Percentiles rank a stretch among this genome's conserved stretches.
Conservation (phyloP, 1,140 invertebrate species). For the Notospermus geniculatus region DNA sequence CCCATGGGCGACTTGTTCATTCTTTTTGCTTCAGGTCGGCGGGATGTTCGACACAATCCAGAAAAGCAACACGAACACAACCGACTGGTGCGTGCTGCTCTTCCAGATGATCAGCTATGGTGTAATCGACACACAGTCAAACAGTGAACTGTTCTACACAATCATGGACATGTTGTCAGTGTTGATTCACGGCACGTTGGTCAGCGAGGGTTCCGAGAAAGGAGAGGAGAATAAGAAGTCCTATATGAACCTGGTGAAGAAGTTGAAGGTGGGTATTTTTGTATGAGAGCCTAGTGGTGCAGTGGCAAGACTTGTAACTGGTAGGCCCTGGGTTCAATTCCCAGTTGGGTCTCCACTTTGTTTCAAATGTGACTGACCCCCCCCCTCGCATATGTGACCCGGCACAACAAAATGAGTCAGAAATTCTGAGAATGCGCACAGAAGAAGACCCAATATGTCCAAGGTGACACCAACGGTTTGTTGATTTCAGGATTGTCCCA, state of each 20-base stretch:
- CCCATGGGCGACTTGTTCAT: too few relatives aligned
- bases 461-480: too few relatives aligned
- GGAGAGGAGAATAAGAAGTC: conserved; percentile 83
- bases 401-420: too few relatives aligned
- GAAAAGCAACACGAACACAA: conserved; percentile 78
- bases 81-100: conserved; percentile 88
- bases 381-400: too few relatives aligned
- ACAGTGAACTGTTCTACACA: conserved; percentile 89
- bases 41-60: conserved; percentile 96
- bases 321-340: too few relatives aligned
- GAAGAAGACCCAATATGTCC: too few relatives aligned
- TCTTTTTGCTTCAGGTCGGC: conserved; percentile 62
- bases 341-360: too few relatives aligned
- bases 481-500: too few relatives aligned
- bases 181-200: conserved; percentile 88
- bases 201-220: conserved; percentile 70
- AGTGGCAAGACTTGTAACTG: too few relatives aligned
- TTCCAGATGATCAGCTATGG: conserved; percentile 87
- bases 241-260: conserved; percentile 93
- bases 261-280: conserved; percentile 67
- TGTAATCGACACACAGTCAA: conserved; percentile 88
- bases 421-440: too few relatives aligned
- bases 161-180: conserved; percentile 95
- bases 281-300: too few relatives aligned
- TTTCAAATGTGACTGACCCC: too few relatives aligned